These are phyloP conservation scores for Thomomys bottae DNA, from an alignment of 2,113 vertebrate species.

Conservation along the genomic window DNA sequence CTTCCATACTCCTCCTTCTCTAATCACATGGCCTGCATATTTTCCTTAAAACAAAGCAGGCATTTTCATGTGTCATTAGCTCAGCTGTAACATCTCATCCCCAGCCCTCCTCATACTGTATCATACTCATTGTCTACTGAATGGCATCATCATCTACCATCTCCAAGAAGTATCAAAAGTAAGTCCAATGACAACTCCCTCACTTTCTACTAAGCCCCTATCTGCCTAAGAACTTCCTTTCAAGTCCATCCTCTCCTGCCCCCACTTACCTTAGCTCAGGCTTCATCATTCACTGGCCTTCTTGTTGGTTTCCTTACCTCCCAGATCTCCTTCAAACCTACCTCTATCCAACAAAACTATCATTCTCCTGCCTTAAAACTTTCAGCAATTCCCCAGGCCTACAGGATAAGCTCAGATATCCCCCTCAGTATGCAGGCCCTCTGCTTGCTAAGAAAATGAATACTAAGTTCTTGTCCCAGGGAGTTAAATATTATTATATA, in stretches of 20 bases:
- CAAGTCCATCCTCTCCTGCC: neutral
- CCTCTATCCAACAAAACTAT: neutral
- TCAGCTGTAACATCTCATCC: neutral
- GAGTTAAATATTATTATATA: too few species aligned
- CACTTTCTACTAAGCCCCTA: neutral
- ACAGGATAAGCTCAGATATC: neutral
- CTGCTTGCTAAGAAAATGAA: neutral
- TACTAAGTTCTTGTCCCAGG: too few species aligned
- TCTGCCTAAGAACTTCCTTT: constrained; percentile 44
- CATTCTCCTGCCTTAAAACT: constrained; percentile 3
- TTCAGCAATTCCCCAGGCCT: neutral
- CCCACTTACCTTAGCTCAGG: neutral
- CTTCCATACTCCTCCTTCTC: neutral
- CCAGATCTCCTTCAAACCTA: neutral
- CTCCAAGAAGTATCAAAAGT: neutral
- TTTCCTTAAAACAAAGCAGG: constrained; percentile 33
- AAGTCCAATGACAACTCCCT: constrained; percentile 12
- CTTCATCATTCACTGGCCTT: neutral
- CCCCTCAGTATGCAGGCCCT: neutral
- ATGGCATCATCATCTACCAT: neutral
- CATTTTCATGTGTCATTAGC: constrained; percentile 24
- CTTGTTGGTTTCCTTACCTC: neutral
- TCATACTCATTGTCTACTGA: neutral
- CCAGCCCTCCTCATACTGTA: neutral
- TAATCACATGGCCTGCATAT: constrained; percentile 6